phyloP scores from a whole-genome alignment of 2,113 vertebrate genomes.

The Galemys pyrenaicus region DNA sequence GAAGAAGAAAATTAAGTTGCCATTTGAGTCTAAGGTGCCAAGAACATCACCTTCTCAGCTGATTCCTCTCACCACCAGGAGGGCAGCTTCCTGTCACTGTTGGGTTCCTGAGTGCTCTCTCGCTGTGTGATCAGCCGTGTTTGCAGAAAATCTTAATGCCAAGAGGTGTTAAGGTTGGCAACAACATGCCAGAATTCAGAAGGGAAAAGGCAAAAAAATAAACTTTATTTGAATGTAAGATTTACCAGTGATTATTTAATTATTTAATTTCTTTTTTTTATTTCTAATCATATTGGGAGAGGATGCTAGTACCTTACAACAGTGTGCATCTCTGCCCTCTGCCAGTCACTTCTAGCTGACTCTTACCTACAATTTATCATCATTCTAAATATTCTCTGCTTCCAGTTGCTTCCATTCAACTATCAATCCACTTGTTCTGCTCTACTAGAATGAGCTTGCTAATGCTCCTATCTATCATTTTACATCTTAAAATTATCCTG shows the following conservation, averaged over 20 bases:
- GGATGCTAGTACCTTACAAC: background rate
- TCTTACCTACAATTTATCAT: background rate
- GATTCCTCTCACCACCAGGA: constrained; percentile 63
- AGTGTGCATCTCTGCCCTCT: background rate
- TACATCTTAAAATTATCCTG: background rate
- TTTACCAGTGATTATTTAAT: background rate
- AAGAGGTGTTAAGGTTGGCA: constrained; percentile 62
- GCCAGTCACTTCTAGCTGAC: background rate
- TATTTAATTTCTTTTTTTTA: background rate
- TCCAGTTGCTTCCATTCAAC: background rate
- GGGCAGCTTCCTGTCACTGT: constrained; percentile 22
- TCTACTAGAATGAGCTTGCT: background rate
- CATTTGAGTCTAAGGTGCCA: constrained; percentile 48
- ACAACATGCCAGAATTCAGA: constrained; percentile 3
- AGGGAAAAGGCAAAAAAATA: background rate
- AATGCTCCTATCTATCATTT: background rate
- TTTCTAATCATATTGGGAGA: background rate
- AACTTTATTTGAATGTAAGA: background rate
- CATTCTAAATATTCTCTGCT: background rate
- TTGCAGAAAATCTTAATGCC: constrained; percentile 71
- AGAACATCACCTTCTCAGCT: constrained; percentile 73
- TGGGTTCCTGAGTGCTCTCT: constrained; percentile 46
- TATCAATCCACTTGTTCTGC: background rate
- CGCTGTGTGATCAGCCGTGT: constrained; percentile 69
- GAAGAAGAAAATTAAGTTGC: constrained; percentile 57